These are phyloP conservation scores for Drosophila yooni DNA, from an alignment of 2,888 invertebrate genomes.

Conservation along the genomic window DNA sequence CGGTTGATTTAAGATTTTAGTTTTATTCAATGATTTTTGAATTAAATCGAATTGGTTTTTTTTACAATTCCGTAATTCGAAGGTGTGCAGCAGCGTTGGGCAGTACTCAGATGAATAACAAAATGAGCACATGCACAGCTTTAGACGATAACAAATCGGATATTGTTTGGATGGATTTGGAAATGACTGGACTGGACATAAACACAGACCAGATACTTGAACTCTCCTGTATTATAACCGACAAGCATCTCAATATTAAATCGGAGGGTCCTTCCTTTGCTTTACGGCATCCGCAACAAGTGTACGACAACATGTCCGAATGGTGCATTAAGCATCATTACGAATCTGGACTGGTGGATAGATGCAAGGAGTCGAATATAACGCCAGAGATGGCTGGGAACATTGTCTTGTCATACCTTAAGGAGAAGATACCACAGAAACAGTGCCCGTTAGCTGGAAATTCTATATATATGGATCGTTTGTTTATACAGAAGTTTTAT, in stretches of 20 bases:
- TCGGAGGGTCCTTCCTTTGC: conserved; percentile 91
- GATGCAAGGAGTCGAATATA: conserved; percentile 89
- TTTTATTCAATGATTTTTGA: conserved; percentile 37
- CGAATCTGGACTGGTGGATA: conserved; percentile 92
- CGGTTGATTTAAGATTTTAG: background rate
- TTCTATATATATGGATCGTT: conserved; percentile 93
- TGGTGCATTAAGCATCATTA: conserved; percentile 95
- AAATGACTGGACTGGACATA: conserved; percentile 96
- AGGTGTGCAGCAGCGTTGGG: background rate
- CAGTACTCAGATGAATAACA: conserved; percentile 10
- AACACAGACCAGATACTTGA: conserved; percentile 93
- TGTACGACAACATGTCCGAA: conserved; percentile 91
- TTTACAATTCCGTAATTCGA: background rate
- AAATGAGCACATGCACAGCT: conserved; percentile 42
- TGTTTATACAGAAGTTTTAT: conserved; percentile 93
- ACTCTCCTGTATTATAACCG: conserved; percentile 95
- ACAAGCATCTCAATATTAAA: conserved; percentile 90
- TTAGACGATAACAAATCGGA: conserved; percentile 17
- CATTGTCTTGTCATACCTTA: conserved; percentile 90
- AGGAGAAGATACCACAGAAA: conserved; percentile 86
- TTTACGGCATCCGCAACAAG: conserved; percentile 90
- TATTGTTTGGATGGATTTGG: conserved; percentile 92
- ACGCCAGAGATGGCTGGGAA: conserved; percentile 89
- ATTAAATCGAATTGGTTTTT: conserved; percentile 26
- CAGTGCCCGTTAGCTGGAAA: conserved; percentile 94